Base-by-base conservation (phyloP, 2,888 invertebrate species). In the Eugnorisma glareosa region DNA sequence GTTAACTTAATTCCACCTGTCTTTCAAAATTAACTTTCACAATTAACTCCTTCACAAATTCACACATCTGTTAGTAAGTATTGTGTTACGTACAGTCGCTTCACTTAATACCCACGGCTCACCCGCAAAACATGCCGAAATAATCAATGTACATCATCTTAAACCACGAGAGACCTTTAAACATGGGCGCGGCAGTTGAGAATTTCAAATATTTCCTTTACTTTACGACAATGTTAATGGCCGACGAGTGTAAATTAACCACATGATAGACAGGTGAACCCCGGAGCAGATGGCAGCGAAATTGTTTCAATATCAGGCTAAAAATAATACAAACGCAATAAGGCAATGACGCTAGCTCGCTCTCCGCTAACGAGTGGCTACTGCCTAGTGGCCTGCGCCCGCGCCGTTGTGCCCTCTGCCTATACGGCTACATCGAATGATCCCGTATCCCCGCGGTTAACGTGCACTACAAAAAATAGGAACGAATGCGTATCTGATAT, bases 191-290 rank as follows among this genome's bases (percentile, higher is more conserved):
- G 92, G 86, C 92, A 89, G 86, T 88, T 89, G 88, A 90, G 89
- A 89, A 94, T 93, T 94, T 91, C 92, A 93, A 95, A 95, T 94
- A 95, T 94, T 95, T 94, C 93, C 91, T 93, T 91, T 92, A 93
- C 88, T 92, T 93, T 93, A 94, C 91, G 91, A 94, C 93, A 92
- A 91, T 91, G 91, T 92, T 90, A 89, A 93, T 93, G 91, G 90
- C 89, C 90, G 92, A 92, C 93, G 92, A 92, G 93, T 93, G 94
- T 94, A 94, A 94, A 95, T 95, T 94, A 95, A 89, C 92, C 93
- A 86, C 92, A 93, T 94, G 95, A 95, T 94, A 92, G 96, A 96
- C 96, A 96, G 96, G 96, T 96, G 96, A 93, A 93, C 89, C 89
- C 79, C 87, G 75, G 91, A 92, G 95, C 96, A 96, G 96, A 95